Conservation (phyloP, 2,113 vertebrate species). For the Erythrolamprus reginae region DNA sequence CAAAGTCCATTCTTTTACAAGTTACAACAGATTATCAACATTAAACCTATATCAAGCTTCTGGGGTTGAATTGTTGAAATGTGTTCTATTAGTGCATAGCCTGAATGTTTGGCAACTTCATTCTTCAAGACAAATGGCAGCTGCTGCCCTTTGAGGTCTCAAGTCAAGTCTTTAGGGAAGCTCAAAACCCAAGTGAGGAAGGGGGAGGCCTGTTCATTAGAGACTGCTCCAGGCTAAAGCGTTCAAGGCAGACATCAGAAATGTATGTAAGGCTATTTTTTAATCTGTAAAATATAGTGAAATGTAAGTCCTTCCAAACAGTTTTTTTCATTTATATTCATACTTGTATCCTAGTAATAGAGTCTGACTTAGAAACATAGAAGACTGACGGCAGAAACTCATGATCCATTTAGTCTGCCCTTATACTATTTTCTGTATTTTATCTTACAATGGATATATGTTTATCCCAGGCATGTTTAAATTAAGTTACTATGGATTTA, state of each 20-base stretch:
- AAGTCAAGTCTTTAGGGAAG: slow-evolving; percentile 78
- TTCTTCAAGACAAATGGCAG: slow-evolving; percentile 77
- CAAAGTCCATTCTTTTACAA: slow-evolving; percentile 64
- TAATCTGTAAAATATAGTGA: slow-evolving; percentile 52
- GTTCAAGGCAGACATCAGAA: slow-evolving; percentile 68
- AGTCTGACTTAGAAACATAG: no score
- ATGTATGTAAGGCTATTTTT: slow-evolving; percentile 71
- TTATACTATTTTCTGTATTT: no score
- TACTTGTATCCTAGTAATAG: slow-evolving; percentile 26
- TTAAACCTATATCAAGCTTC: slow-evolving; percentile 65
- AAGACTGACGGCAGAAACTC: no score
- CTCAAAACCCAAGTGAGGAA: slow-evolving; percentile 62
- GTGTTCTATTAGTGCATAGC: slow-evolving; percentile 72
- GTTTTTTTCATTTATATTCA: slow-evolving; percentile 51
- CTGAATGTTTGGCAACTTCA: slow-evolving; percentile 72
- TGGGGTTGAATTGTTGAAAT: slow-evolving; percentile 64
- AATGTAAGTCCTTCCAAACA: slow-evolving; percentile 48
- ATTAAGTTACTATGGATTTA: no score
- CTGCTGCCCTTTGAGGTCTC: slow-evolving; percentile 77
- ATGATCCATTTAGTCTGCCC: no score
- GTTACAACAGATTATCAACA: slow-evolving; percentile 73
- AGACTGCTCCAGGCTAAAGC: slow-evolving; percentile 70
- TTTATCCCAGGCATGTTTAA: no score
- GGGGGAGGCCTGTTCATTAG: slow-evolving; percentile 71
- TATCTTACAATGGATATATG: no score